Percentiles rank a stretch among this genome's conserved stretches.
phyloP scores from a whole-genome alignment of 1,140 invertebrate species.

The Drosophila saltans region DNA sequence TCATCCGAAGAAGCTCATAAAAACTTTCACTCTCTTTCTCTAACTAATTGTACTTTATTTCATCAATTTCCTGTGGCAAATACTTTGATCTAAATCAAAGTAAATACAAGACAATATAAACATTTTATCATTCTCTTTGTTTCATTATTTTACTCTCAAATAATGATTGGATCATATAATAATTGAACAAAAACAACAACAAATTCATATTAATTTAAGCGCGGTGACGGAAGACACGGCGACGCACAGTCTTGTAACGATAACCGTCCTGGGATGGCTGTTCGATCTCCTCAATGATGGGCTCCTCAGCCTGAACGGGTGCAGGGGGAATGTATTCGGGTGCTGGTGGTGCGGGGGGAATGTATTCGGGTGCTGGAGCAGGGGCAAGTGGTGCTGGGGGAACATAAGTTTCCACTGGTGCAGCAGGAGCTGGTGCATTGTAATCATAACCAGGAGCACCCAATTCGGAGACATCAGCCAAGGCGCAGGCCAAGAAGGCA shows the following conservation, averaged over 20 bases:
- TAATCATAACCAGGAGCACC: constrained; percentile 60
- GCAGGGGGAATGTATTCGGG: constrained; percentile 57
- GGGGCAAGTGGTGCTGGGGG: constrained; percentile 51
- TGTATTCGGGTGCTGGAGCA: constrained; percentile 53
- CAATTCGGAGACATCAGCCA: constrained; percentile 71
- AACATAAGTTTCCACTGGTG: constrained; percentile 57
- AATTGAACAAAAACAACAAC: constrained; percentile 48
- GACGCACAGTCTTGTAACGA: constrained; percentile 67
- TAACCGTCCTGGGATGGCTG: constrained; percentile 64
- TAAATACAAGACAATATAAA: constrained; percentile 33
- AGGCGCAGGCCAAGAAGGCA: constrained; percentile 70
- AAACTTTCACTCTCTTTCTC: background rate
- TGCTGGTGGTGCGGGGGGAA: constrained; percentile 48
- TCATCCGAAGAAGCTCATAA: too few relatives aligned
- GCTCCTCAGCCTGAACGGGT: constrained; percentile 20
- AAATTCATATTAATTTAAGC: constrained; percentile 31
- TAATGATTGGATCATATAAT: constrained; percentile 45
- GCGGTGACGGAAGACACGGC: constrained; percentile 66
- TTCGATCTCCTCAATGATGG: constrained; percentile 52
- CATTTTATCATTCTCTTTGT: constrained; percentile 24
- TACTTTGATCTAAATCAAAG: constrained; percentile 36
- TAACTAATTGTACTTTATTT: constrained; percentile 6
- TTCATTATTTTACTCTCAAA: constrained; percentile 36
- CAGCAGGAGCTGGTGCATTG: constrained; percentile 53
- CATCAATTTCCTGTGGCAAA: constrained; percentile 38